Percentiles rank a stretch among this genome's conserved stretches.
Evolutionary conservation across 2,113 vertebrate genomes (phyloP).

Genomic region (Tylochromis polylepis): DNA sequence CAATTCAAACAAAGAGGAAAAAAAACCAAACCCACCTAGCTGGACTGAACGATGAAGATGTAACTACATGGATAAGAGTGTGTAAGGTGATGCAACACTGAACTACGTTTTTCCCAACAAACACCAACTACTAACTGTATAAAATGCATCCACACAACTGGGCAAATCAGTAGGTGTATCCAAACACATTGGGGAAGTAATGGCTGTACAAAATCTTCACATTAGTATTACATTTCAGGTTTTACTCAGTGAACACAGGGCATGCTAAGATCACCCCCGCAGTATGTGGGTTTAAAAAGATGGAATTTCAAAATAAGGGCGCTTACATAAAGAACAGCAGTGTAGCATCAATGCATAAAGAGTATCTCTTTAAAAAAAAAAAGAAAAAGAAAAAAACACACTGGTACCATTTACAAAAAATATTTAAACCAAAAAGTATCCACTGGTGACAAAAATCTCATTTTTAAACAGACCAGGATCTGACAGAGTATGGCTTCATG

Average conservation of each 20-base stretch:
- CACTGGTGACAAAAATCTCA: neutral
- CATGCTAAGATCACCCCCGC: neutral
- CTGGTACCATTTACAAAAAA: slow-evolving; percentile 51
- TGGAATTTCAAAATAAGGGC: neutral
- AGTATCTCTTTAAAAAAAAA: neutral
- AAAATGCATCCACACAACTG: slow-evolving; percentile 47
- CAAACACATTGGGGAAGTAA: slow-evolving; percentile 10
- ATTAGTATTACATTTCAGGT: slow-evolving; percentile 27
- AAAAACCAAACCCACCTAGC: neutral
- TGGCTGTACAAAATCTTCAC: slow-evolving; percentile 48
- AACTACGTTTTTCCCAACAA: slow-evolving; percentile 1
- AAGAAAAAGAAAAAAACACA: neutral
- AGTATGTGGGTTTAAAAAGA: neutral
- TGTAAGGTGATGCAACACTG: slow-evolving; percentile 4
- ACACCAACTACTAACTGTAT: slow-evolving; percentile 43
- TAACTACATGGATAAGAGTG: slow-evolving; percentile 23
- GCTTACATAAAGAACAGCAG: slow-evolving; percentile 7
- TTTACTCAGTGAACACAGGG: neutral
- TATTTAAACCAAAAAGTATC: slow-evolving; percentile 21
- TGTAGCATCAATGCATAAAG: neutral
- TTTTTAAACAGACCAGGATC: neutral
- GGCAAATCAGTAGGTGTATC: slow-evolving; percentile 22
- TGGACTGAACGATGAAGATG: slow-evolving; percentile 18
- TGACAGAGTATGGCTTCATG: slow-evolving; percentile 18
- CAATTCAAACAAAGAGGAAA: slow-evolving; percentile 22